Evolutionary conservation across 2,797 vertebrate genomes (phyloP).

Genomic region (Typhlichthys subterraneus): DNA sequence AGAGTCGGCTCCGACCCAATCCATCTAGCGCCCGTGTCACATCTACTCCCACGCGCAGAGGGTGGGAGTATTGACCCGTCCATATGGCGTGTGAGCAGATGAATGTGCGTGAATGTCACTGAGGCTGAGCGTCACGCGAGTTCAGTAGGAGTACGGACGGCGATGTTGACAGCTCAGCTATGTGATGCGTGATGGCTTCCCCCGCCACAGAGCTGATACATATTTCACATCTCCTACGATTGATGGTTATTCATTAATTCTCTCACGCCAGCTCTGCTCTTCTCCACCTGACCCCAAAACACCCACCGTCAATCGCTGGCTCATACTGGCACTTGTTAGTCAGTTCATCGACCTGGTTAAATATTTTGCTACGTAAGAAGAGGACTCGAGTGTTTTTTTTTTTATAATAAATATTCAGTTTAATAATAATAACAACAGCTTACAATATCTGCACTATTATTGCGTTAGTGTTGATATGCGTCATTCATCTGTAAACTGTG

Average conservation of each 20-base stretch:
- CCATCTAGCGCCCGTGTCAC: conserved; percentile 4
- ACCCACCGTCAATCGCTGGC: background rate
- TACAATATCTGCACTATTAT: too few relatives aligned
- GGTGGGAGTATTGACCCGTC: conserved; percentile 22
- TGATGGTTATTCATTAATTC: conserved; percentile 23
- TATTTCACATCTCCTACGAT: conserved; percentile 19
- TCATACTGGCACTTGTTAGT: too few relatives aligned
- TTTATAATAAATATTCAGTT: too few relatives aligned
- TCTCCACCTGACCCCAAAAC: background rate
- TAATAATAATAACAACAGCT: too few relatives aligned
- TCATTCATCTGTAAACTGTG: too few relatives aligned
- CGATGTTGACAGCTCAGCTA: conserved; percentile 8
- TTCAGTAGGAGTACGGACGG: conserved; percentile 21
- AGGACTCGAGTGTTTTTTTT: too few relatives aligned
- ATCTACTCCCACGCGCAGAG: conserved; percentile 4
- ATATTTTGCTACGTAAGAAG: too few relatives aligned
- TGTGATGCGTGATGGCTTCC: conserved; percentile 7
- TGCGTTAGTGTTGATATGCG: too few relatives aligned
- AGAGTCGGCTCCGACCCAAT: conserved; percentile 8
- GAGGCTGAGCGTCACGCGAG: conserved; percentile 27
- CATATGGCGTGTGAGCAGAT: conserved; percentile 26
- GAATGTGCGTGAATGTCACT: conserved; percentile 9
- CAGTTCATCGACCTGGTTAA: too few relatives aligned
- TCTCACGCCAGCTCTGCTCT: conserved; percentile 9
- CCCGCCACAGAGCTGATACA: conserved; percentile 20